A percentile compares a stretch with the other conserved stretches of the same genome.
Evolutionary conservation across 2,797 vertebrate genomes (phyloP).

Genomic region (Tarsius wallacei): DNA sequence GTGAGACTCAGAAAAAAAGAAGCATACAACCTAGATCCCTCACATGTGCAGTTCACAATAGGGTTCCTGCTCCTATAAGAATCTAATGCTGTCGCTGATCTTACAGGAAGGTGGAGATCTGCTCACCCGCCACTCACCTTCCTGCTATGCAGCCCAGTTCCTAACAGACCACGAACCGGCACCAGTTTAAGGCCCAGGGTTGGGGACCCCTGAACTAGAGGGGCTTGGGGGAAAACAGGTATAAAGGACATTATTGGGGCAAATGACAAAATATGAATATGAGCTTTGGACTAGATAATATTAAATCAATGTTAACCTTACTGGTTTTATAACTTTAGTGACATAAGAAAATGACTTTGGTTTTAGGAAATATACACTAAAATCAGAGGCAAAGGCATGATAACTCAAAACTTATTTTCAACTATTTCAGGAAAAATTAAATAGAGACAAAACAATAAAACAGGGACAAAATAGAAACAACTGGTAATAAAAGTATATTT

Average conservation of each 20-base stretch:
- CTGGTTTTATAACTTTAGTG: conserved; percentile 41
- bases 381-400: conserved; percentile 37
- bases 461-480: conserved; percentile 29
- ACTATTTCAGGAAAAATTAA: neutral
- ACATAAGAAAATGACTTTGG: conserved; percentile 4
- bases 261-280: neutral
- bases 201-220: neutral
- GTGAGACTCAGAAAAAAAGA: no score
- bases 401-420: conserved; percentile 10
- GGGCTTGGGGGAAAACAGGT: neutral
- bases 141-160: no score
- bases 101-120: no score
- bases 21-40: no score
- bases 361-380: conserved; percentile 35
- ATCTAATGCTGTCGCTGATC: no score
- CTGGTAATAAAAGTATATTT: neutral
- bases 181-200: no score
- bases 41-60: no score
- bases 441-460: neutral
- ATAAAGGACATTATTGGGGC: neutral
- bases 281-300: neutral
- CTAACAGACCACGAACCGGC: no score
- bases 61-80: no score
- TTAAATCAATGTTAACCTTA: neutral
- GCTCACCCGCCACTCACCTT: no score